These are phyloP conservation scores for Chelidonichthys spinosus DNA, from an alignment of 2,797 vertebrate genomes.

Conservation along the genomic window DNA sequence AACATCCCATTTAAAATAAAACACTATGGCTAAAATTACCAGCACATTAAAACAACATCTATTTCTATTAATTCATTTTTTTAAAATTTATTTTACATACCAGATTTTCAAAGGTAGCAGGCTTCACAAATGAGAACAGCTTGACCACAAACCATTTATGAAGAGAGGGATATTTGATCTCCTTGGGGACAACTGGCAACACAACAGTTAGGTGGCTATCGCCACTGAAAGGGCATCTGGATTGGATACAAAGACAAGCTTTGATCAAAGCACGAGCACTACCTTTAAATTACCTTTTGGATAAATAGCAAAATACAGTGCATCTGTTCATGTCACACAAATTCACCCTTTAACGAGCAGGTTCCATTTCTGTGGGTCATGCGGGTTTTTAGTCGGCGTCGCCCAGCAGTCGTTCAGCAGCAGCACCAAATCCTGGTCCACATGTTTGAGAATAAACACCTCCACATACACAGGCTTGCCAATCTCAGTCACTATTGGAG, in stretches of 20 bases:
- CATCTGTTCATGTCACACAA: not conserved
- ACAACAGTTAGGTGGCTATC: constrained; percentile 58
- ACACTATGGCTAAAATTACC: not conserved
- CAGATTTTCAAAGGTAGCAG: constrained; percentile 32
- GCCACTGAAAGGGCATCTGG: constrained; percentile 67
- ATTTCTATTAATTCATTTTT: not conserved
- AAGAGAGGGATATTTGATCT: constrained; percentile 56
- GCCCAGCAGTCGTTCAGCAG: constrained; percentile 73
- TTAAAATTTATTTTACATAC: constrained; percentile 25
- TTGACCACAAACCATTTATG: constrained; percentile 71
- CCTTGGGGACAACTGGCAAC: constrained; percentile 50
- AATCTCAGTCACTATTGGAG: constrained; percentile 36
- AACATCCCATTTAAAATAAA: not conserved
- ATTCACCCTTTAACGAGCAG: constrained; percentile 67
- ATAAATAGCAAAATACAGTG: not conserved
- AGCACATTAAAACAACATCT: not conserved
- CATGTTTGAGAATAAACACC: constrained; percentile 65
- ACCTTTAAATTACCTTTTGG: not conserved
- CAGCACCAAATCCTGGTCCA: constrained; percentile 60
- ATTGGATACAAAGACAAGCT: constrained; percentile 4
- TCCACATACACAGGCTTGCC: constrained; percentile 70
- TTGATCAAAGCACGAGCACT: not conserved
- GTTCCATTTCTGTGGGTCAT: constrained; percentile 62
- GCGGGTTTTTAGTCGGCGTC: constrained; percentile 61
- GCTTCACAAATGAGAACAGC: constrained; percentile 70